Percentiles rank a stretch among this genome's conserved stretches.
phyloP scores from a whole-genome alignment of 1,140 invertebrate genomes.

The Brachionus plicatilis region DNA sequence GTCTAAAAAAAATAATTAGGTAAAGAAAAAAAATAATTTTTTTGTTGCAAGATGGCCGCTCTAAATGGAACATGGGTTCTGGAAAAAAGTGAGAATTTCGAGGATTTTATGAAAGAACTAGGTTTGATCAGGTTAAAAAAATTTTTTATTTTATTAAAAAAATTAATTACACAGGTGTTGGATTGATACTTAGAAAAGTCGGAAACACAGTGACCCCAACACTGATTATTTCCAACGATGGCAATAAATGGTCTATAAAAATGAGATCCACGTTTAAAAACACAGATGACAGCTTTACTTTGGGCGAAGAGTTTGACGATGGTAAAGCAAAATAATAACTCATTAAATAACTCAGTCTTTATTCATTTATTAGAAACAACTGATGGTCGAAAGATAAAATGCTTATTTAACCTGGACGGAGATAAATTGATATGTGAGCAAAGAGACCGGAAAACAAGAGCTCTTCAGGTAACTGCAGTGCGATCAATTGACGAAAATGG shows the following conservation, averaged over 20 bases:
- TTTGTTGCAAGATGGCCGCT: not conserved
- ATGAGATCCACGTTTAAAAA: constrained; percentile 79
- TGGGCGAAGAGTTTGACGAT: constrained; percentile 76
- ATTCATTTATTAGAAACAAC: not conserved
- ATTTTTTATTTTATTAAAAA: not conserved
- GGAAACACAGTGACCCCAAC: constrained; percentile 67
- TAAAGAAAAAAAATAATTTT: not conserved
- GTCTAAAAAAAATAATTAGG: not conserved
- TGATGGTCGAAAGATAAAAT: constrained; percentile 36
- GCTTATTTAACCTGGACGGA: not conserved
- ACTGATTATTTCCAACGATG: constrained; percentile 67
- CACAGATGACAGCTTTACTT: constrained; percentile 68
- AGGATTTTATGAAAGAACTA: constrained; percentile 76
- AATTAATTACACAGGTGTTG: constrained; percentile 60
- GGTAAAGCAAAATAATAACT: not conserved
- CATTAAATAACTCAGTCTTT: not conserved
- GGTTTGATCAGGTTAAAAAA: constrained; percentile 45
- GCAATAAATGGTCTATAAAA: constrained; percentile 66
- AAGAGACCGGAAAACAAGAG: not conserved
- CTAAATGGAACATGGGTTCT: constrained; percentile 68
- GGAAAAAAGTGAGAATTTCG: constrained; percentile 70
- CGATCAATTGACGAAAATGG: constrained; percentile 9
- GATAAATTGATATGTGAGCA: constrained; percentile 19
- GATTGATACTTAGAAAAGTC: constrained; percentile 68
- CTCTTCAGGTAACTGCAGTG: not conserved